Conservation (phyloP, 2,888 invertebrate species). For the Drosophila algonquin region DNA sequence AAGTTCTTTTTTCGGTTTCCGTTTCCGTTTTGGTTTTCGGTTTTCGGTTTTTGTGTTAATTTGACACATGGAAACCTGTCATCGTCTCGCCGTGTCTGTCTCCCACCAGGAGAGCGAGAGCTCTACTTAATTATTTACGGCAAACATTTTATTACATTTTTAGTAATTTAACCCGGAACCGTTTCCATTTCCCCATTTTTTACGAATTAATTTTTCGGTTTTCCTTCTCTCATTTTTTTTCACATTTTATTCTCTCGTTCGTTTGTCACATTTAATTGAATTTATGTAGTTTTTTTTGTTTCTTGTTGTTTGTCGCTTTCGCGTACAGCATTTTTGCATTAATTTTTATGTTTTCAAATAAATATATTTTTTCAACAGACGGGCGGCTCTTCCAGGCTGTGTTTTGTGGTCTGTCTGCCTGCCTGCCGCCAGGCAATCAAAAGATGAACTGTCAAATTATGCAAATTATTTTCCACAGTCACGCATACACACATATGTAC, state of each 20-base stretch:
- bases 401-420: conserved; percentile 59
- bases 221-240: conserved; percentile 27
- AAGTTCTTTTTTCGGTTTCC: neutral
- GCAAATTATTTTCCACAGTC: conserved; percentile 79
- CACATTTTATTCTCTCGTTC: conserved; percentile 33
- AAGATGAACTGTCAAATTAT: conserved; percentile 76
- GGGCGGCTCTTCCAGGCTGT: conserved; percentile 39
- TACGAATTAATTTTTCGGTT: conserved; percentile 27
- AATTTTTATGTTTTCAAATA: conserved; percentile 76
- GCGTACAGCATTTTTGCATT: conserved; percentile 74
- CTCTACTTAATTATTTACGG: conserved; percentile 70
- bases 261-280: conserved; percentile 80
- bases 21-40: neutral
- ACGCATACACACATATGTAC: conserved; percentile 52
- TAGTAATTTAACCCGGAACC: conserved; percentile 65
- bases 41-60: conserved; percentile 43
- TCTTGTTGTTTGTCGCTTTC: conserved; percentile 45
- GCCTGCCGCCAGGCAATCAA: conserved; percentile 50
- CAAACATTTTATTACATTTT: conserved; percentile 76
- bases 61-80: conserved; percentile 64
- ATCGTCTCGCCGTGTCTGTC: conserved; percentile 26
- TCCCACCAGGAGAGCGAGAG: conserved; percentile 33
- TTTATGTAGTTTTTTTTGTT: conserved; percentile 77
- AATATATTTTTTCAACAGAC: conserved; percentile 31
- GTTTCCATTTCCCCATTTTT: conserved; percentile 35